Evolutionary conservation across 2,113 vertebrate genomes (phyloP).

Genomic region (Callocephalon fimbriatum): DNA sequence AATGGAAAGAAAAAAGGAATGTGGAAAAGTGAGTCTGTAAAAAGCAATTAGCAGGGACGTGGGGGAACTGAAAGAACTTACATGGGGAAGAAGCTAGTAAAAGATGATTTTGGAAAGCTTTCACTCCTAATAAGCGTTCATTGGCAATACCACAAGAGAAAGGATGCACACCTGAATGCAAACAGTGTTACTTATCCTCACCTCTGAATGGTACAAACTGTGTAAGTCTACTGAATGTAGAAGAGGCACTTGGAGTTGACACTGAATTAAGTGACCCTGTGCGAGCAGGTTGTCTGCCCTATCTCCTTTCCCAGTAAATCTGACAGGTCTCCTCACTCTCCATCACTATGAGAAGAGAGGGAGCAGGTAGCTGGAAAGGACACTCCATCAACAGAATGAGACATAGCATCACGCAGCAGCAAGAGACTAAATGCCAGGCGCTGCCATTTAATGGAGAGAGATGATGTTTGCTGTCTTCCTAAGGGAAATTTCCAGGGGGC

Average conservation of each 20-base stretch:
- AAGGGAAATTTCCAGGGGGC: slow-evolving; percentile 34
- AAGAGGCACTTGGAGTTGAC: neutral
- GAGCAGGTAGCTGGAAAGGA: neutral
- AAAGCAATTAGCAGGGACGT: neutral
- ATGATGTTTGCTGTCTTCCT: neutral
- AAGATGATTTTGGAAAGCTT: neutral
- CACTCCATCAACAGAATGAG: neutral
- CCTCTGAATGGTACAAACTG: neutral
- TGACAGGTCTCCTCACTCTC: neutral
- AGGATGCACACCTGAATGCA: neutral
- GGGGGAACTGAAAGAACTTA: neutral
- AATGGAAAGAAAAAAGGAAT: neutral
- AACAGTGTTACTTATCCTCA: neutral
- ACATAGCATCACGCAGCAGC: neutral
- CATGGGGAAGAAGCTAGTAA: neutral
- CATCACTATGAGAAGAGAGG: neutral
- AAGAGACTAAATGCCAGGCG: neutral
- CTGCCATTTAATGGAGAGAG: slow-evolving; percentile 32
- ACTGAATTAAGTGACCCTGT: neutral
- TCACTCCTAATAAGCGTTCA: neutral
- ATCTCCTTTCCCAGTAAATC: neutral
- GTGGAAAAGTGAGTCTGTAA: neutral
- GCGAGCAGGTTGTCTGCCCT: neutral
- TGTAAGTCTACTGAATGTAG: neutral
- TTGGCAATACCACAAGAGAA: neutral